Conservation (phyloP, 2,113 vertebrate species). For the Pungitius pungitius region DNA sequence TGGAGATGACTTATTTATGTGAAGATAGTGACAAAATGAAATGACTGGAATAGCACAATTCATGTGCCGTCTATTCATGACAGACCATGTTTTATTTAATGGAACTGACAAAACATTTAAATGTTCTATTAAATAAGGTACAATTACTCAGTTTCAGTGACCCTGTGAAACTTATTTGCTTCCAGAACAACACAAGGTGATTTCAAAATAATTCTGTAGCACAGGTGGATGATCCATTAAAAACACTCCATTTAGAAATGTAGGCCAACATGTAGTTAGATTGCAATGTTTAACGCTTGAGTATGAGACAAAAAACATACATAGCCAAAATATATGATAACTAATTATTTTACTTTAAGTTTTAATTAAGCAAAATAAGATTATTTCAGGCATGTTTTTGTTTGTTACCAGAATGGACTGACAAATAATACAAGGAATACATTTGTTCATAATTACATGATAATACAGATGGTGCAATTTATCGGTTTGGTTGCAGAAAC, state of each 20-base stretch:
- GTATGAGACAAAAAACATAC: too few relatives aligned
- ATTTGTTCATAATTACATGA: too few relatives aligned
- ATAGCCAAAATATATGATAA: too few relatives aligned
- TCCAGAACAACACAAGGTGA: not conserved
- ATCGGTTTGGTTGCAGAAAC: too few relatives aligned
- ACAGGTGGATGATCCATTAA: not conserved
- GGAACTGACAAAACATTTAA: not conserved
- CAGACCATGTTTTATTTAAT: not conserved
- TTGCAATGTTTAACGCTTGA: too few relatives aligned
- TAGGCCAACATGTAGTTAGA: not conserved
- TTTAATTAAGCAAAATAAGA: too few relatives aligned
- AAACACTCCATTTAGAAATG: too few relatives aligned
- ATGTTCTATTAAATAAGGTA: not conserved
- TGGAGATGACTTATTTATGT: not conserved
- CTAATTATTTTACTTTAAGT: too few relatives aligned
- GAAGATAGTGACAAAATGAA: slow-evolving; percentile 19
- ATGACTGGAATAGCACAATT: not conserved
- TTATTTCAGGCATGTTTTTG: too few relatives aligned
- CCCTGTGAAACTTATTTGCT: not conserved
- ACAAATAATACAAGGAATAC: too few relatives aligned
- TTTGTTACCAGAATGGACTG: too few relatives aligned
- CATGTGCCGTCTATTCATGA: slow-evolving; percentile 1
- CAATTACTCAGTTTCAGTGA: not conserved
- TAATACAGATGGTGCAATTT: too few relatives aligned
- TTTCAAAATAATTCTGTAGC: slow-evolving; percentile 1